Conservation (phyloP, 2,888 invertebrate genomes). For the Protophormia terraenovae region DNA sequence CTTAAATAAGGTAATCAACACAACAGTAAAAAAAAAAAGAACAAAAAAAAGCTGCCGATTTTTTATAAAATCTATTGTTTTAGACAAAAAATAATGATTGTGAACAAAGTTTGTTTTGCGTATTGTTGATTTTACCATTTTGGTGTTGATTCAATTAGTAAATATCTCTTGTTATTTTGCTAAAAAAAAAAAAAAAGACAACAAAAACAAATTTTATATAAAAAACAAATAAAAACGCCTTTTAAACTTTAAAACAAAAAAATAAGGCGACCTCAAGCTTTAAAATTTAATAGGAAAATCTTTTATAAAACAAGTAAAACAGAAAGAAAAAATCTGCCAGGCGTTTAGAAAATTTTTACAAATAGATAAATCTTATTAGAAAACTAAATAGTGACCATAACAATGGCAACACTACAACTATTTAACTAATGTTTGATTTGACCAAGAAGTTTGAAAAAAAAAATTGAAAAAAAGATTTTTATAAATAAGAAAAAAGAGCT, state of each 20-base stretch:
- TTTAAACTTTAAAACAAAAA: constrained; percentile 9
- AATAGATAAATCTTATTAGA: constrained; percentile 68
- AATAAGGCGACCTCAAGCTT: constrained; percentile 30
- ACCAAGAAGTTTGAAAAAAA: neutral
- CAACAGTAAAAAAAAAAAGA: neutral
- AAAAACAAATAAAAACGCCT: constrained; percentile 45
- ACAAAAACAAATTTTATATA: constrained; percentile 25
- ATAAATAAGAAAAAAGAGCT: constrained; percentile 35
- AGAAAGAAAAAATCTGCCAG: constrained; percentile 31
- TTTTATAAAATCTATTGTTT: constrained; percentile 15
- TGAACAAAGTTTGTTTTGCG: constrained; percentile 1
- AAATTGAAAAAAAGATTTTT: neutral
- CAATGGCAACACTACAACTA: constrained; percentile 53
- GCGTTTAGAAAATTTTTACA: constrained; percentile 58
- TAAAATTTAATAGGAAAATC: constrained; percentile 22
- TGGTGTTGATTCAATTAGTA: constrained; percentile 81
- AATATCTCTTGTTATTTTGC: constrained; percentile 72
- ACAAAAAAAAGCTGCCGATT: neutral
- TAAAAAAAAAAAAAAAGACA: neutral
- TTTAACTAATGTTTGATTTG: constrained; percentile 64
- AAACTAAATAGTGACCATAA: constrained; percentile 63
- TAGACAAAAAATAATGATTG: constrained; percentile 1
- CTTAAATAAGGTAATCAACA: constrained; percentile 20
- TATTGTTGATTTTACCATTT: constrained; percentile 75
- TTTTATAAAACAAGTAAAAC: neutral